Percentiles rank a stretch among this genome's conserved stretches.
Conservation (phyloP, 2,797 vertebrate genomes). For the Phyllotis vaccarum region DNA sequence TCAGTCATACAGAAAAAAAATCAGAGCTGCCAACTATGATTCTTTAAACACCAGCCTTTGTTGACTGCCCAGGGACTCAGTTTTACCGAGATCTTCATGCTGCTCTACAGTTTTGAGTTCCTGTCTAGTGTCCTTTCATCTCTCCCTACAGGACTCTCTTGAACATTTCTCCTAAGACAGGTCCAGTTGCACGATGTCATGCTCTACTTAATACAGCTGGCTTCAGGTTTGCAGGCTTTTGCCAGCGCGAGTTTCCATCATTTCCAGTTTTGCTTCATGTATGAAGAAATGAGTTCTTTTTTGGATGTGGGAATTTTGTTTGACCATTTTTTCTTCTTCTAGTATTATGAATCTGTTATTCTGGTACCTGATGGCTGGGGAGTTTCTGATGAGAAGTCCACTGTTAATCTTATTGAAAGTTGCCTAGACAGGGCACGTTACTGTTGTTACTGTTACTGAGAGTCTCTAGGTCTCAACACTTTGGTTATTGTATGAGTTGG, state of each 20-base stretch:
- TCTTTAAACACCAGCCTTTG: not conserved
- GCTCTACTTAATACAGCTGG: no score
- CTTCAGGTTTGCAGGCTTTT: not conserved
- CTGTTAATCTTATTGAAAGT: not conserved
- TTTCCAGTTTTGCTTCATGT: not conserved
- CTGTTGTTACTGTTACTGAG: not conserved
- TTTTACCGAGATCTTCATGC: not conserved
- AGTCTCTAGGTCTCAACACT: not conserved
- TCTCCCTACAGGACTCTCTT: not conserved
- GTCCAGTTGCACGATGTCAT: not conserved
- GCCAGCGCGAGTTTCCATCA: not conserved
- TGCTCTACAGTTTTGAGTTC: not conserved
- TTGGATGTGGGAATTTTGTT: not conserved
- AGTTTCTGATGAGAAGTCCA: not conserved
- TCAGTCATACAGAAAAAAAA: not conserved
- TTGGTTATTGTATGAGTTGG: not conserved
- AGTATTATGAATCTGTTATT: not conserved
- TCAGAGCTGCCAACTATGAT: not conserved
- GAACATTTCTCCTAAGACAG: not conserved
- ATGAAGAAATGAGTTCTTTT: not conserved
- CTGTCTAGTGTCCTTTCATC: not conserved
- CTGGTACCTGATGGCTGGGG: not conserved
- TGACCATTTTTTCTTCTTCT: not conserved
- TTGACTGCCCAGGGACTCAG: no score
- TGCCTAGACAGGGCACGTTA: no score